Conservation (phyloP, 2,888 invertebrate genomes). For the Drosophila picticornis region DNA sequence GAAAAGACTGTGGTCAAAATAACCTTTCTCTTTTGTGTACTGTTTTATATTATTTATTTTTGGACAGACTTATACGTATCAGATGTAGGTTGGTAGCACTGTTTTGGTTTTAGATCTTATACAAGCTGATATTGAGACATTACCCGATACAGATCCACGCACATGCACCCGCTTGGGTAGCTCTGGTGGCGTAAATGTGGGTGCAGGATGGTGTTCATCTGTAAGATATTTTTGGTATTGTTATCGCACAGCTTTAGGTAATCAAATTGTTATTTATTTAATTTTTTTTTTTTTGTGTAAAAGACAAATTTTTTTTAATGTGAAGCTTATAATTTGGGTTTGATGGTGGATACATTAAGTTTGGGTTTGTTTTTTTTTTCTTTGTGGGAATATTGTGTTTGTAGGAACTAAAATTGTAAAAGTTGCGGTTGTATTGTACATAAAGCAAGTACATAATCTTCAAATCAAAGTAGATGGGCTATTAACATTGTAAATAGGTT, state of each 20-base stretch:
- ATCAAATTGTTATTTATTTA: slow-evolving; percentile 40
- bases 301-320: slow-evolving; percentile 47
- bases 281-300: slow-evolving; percentile 49
- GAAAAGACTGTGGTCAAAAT: slow-evolving; percentile 60
- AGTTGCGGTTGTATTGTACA: slow-evolving; percentile 43
- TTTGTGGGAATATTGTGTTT: slow-evolving; percentile 46
- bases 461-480: slow-evolving; percentile 56
- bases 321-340: slow-evolving; percentile 58
- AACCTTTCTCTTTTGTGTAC: slow-evolving; percentile 59
- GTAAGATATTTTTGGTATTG: slow-evolving; percentile 88
- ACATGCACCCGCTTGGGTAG: slow-evolving; percentile 99
- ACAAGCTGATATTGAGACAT: slow-evolving; percentile 62
- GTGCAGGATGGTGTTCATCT: slow-evolving; percentile 99
- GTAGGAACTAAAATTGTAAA: slow-evolving; percentile 49
- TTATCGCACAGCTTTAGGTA: slow-evolving; percentile 86
- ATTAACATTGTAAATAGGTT: slow-evolving; percentile 3
- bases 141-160: slow-evolving; percentile 90
- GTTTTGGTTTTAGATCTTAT: slow-evolving; percentile 27
- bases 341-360: slow-evolving; percentile 46
- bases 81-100: slow-evolving; percentile 17
- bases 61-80: slow-evolving; percentile 40
- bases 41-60: slow-evolving; percentile 7
- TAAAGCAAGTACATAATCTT: slow-evolving; percentile 46
- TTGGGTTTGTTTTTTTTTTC: slow-evolving; percentile 28
- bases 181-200: slow-evolving; percentile 99